Conservation (phyloP, 2,113 vertebrate genomes). For the Ursus arctos region DNA sequence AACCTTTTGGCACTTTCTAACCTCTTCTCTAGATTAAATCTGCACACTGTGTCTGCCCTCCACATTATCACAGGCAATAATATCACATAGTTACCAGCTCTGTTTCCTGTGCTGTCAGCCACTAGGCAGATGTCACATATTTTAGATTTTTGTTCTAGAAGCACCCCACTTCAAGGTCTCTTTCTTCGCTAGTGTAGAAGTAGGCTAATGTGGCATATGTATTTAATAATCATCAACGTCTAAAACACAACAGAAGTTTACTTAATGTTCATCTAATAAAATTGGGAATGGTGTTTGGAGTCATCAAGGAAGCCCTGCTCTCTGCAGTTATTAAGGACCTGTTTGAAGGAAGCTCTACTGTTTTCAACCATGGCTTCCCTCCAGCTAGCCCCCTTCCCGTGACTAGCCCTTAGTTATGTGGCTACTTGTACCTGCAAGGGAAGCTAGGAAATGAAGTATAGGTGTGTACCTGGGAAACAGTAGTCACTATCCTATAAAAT, state of each 20-base stretch:
- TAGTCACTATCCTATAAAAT: neutral
- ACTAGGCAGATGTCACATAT: neutral
- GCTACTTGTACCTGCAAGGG: neutral
- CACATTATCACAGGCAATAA: neutral
- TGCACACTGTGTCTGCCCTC: neutral
- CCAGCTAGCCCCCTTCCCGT: neutral
- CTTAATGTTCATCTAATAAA: neutral
- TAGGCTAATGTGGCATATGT: neutral
- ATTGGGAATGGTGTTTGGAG: neutral
- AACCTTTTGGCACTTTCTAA: neutral
- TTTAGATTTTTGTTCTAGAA: neutral
- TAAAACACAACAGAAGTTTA: neutral
- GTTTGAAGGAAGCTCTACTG: neutral
- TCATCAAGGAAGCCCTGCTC: neutral
- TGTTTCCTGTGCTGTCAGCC: neutral
- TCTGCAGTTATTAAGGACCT: neutral
- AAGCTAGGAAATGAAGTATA: neutral
- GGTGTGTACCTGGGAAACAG: neutral
- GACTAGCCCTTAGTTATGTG: neutral
- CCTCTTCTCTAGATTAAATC: neutral
- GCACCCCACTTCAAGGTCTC: neutral
- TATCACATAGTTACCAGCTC: neutral
- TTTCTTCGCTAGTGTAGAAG: neutral
- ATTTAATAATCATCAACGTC: neutral
- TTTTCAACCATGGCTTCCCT: neutral